phyloP scores from a whole-genome alignment of 2,888 invertebrate species.

The Eupithecia exiguata region DNA sequence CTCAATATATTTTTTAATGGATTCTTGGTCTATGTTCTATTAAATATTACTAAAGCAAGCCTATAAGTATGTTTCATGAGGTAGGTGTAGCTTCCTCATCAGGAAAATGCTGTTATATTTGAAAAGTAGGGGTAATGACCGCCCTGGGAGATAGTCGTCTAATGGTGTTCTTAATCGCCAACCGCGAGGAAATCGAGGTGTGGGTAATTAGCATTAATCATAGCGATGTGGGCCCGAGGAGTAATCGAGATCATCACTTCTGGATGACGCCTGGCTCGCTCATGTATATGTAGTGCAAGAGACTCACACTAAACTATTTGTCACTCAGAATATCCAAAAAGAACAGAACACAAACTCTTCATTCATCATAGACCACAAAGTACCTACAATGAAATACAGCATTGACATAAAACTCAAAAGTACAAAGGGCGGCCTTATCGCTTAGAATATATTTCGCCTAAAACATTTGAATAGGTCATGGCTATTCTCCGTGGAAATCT shows the following conservation, averaged over 20 bases:
- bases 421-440: too few species aligned
- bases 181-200: conserved; percentile 70
- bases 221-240: conserved; percentile 67
- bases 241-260: conserved; percentile 72
- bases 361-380: too few species aligned
- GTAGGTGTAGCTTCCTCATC: conserved; percentile 18
- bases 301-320: neutral
- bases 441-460: too few species aligned
- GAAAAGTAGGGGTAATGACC: conserved; percentile 64
- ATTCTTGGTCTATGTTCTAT: too few species aligned
- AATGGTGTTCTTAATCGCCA: conserved; percentile 72
- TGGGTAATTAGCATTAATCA: conserved; percentile 78
- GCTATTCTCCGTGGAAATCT: neutral
- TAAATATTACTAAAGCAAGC: too few species aligned
- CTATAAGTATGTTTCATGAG: neutral
- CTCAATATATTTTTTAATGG: too few species aligned
- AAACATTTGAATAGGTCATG: neutral
- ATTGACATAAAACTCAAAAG: too few species aligned
- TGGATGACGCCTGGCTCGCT: conserved; percentile 48
- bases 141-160: conserved; percentile 68
- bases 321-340: neutral
- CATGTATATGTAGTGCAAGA: conserved; percentile 46
- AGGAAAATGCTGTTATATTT: conserved; percentile 51
- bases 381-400: too few species aligned
- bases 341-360: neutral